These are phyloP conservation scores for Lasioglossum zephyrum DNA, from an alignment of 2,888 invertebrate species.

Conservation along the genomic window DNA sequence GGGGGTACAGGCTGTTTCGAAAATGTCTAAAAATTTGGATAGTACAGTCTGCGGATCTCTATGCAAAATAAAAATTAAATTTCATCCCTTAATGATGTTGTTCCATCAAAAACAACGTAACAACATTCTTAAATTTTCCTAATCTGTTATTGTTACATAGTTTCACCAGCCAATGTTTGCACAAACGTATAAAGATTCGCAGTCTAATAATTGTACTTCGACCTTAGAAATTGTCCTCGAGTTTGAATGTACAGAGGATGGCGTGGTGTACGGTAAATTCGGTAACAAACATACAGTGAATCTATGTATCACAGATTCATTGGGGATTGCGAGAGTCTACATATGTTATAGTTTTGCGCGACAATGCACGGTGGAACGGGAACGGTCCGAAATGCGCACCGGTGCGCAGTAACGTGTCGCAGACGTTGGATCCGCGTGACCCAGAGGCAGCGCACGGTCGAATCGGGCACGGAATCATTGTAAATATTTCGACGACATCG, in stretches of 20 bases:
- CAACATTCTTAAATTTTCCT: too few relatives aligned
- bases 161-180: too few relatives aligned
- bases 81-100: too few relatives aligned
- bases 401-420: background rate
- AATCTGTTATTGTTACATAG: too few relatives aligned
- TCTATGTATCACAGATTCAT: background rate
- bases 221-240: background rate
- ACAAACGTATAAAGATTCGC: too few relatives aligned
- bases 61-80: too few relatives aligned
- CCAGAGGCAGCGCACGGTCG: background rate
- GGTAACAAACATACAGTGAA: background rate
- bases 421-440: background rate
- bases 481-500: background rate
- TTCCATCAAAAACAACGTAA: too few relatives aligned
- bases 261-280: background rate
- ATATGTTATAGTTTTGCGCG: background rate
- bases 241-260: background rate
- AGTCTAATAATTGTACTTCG: too few relatives aligned
- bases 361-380: background rate
- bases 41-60: too few relatives aligned
- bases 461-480: background rate
- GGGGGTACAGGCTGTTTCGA: background rate
- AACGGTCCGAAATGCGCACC: constrained; percentile 3
- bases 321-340: background rate
- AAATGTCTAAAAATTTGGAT: background rate